Base-by-base conservation (phyloP, 2,888 invertebrate species). In the Lissocephala sabroskyi region DNA sequence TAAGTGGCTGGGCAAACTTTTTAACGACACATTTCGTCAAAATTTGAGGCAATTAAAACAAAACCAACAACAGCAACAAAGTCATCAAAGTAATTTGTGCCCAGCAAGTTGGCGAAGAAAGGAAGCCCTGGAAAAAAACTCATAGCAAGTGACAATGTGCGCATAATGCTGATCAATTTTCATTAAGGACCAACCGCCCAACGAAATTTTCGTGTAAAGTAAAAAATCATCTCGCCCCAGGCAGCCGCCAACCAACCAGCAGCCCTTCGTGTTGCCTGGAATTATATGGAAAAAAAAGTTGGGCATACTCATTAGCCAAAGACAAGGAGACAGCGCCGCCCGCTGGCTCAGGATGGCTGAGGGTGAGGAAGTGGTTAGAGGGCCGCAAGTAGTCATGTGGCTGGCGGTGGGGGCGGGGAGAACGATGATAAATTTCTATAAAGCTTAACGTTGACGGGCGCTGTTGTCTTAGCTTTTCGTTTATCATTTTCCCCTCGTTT, bases 341-440 rank as follows among this genome's bases (percentile, higher is more conserved):
- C 51, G 45, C 43, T 14, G 7, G 35, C 23, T 7, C 4, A 23
- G 23, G 4, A 5, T 23, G 7, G 7, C 23, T 23, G 23, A 3
- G 7, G 7, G 7, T 7, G 23, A 23, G 7, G 7, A n/a, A n/a
- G n/a, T n/a, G n/a, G n/a, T n/a, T n/a, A n/a, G n/a, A n/a, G n/a
- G n/a, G n/a, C n/a, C n/a, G n/a, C n/a, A n/a, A n/a, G n/a, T n/a
- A n/a, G n/a, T n/a, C n/a, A n/a, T n/a, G 14, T 13, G 3, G 2
- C 6, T 5, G 35, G 35, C 14, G 17, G 35, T 13, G 9, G 44
- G 46, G 29, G 46, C 36, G 29, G 9, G 3, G 14, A 16, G 14
- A 19, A 28, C 44, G 36, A 50, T 68, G 52, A 73, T 67, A 68
- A 65, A 74, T 62, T 74, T 68, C 46, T 62, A 74, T 62, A 54